Conservation (phyloP, 2,797 vertebrate species). For the Helarctos malayanus region DNA sequence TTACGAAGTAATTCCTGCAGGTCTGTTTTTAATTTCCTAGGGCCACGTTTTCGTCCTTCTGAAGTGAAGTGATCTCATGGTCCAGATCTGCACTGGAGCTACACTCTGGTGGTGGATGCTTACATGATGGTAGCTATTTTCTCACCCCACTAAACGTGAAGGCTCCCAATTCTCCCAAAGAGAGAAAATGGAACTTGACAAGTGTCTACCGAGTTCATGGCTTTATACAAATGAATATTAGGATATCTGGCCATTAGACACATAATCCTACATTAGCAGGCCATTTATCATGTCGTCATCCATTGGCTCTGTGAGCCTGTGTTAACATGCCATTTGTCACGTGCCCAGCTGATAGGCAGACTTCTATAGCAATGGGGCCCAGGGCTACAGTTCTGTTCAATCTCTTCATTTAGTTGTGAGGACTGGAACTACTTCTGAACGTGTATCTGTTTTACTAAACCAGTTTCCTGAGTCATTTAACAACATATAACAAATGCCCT, state of each 20-base stretch:
- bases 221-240: constrained; percentile 14
- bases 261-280: not conserved
- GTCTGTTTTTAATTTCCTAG: constrained; percentile 18
- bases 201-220: not conserved
- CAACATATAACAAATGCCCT: constrained; percentile 66
- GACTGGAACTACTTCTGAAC: constrained; percentile 62
- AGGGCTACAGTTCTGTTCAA: constrained; percentile 38
- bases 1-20: not conserved
- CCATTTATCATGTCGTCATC: not conserved
- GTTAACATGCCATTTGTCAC: not conserved
- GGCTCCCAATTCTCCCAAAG: not conserved
- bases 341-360: not conserved
- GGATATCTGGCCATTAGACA: not conserved
- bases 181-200: not conserved
- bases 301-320: not conserved
- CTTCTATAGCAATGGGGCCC: constrained; percentile 21
- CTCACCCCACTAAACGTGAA: not conserved
- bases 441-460: constrained; percentile 73
- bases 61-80: not conserved
- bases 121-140: not conserved
- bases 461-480: constrained; percentile 80
- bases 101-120: not conserved
- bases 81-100: not conserved
- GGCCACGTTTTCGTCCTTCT: not conserved
- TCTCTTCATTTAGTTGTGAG: constrained; percentile 53